Evolutionary conservation across 2,113 vertebrate genomes (phyloP).

Genomic region (Scopus umbretta): DNA sequence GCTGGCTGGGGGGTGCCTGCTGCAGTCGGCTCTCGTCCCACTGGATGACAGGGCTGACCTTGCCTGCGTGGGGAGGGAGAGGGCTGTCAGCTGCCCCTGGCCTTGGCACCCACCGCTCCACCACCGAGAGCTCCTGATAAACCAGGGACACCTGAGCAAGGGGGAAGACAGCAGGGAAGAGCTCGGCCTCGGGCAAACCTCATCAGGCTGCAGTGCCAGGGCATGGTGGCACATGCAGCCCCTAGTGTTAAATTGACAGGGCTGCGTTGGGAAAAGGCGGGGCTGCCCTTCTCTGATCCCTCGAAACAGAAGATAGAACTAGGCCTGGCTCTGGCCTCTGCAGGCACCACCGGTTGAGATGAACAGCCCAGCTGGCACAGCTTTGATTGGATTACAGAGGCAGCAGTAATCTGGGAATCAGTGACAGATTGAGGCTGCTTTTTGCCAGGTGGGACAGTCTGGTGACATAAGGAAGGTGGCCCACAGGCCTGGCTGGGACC

Average conservation of each 20-base stretch:
- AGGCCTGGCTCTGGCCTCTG: neutral
- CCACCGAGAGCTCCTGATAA: neutral
- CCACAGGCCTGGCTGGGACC: fast-evolving
- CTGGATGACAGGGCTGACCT: conserved; percentile 80
- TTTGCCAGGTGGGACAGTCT: neutral
- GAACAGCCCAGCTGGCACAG: neutral
- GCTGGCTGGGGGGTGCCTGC: conserved; percentile 74
- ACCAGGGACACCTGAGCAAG: neutral
- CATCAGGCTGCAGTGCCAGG: neutral
- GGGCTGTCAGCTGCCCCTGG: neutral
- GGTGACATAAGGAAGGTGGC: neutral
- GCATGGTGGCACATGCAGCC: fast-evolving
- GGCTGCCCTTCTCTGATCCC: neutral
- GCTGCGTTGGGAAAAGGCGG: fast-evolving
- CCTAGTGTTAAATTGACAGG: neutral
- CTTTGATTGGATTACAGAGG: conserved; percentile 24
- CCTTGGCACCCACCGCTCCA: neutral
- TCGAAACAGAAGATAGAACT: neutral
- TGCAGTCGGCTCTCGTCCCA: conserved; percentile 78
- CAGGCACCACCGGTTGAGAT: neutral
- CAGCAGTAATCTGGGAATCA: neutral
- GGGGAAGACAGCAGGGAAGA: neutral
- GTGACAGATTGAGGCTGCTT: neutral
- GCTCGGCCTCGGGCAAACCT: fast-evolving
- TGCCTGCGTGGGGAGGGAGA: conserved; percentile 64